Evolutionary conservation across 2,888 invertebrate genomes (phyloP).

Genomic region (Schrankia costaestrigalis): DNA sequence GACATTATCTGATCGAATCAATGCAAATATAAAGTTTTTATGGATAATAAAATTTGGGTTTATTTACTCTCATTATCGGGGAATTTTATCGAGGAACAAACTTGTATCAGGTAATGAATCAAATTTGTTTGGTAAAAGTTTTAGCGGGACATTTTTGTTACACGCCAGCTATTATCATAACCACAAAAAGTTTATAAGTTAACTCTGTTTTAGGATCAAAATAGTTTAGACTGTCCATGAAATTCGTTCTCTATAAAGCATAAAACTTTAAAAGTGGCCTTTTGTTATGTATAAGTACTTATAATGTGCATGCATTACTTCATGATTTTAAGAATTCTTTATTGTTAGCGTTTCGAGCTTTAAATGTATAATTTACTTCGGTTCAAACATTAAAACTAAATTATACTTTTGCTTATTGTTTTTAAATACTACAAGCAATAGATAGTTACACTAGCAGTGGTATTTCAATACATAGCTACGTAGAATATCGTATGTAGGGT

Average conservation of each 20-base stretch:
- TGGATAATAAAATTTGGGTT: neutral
- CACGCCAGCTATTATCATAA: constrained; percentile 10
- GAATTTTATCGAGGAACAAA: constrained; percentile 7
- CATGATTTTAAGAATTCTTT: too few species aligned
- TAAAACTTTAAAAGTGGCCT: too few species aligned
- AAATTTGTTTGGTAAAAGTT: constrained; percentile 8
- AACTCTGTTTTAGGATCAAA: constrained; percentile 14
- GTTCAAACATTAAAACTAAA: too few species aligned
- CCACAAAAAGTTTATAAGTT: constrained; percentile 11
- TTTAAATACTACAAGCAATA: too few species aligned
- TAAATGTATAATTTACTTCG: too few species aligned
- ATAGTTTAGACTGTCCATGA: constrained; percentile 12
- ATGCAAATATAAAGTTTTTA: constrained; percentile 3
- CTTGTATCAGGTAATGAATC: neutral
- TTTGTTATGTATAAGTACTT: too few species aligned
- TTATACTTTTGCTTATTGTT: too few species aligned
- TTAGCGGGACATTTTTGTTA: constrained; percentile 10
- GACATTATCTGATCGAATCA: constrained; percentile 9
- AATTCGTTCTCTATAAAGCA: too few species aligned
- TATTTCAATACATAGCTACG: neutral
- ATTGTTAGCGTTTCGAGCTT: too few species aligned
- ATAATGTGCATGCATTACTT: too few species aligned
- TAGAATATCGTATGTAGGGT: constrained; percentile 5
- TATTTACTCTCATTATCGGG: constrained; percentile 3
- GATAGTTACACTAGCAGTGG: too few species aligned